Base-by-base conservation (phyloP, 2,888 invertebrate species). In the Idaea dimidiata region DNA sequence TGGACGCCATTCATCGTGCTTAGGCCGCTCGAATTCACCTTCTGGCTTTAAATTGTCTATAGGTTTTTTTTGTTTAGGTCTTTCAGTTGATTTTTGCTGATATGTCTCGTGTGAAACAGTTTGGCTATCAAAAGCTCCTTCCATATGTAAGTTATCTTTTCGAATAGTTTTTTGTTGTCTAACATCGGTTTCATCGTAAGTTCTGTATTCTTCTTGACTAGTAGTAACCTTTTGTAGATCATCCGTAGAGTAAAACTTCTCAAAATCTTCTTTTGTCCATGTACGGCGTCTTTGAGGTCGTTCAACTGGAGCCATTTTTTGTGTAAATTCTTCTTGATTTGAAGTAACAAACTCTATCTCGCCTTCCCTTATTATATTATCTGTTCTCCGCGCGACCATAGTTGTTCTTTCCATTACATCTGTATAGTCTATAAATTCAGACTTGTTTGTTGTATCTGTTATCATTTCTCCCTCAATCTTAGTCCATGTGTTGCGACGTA, bases 401-500 rank as follows among this genome's bases (percentile, higher is more conserved):
- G 94, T 94, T 24, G 94, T 94, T 69, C 94, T 93, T 81, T 95
- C 94, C 4, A 93, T 90, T 57, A 82, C 86, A 63, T 91, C 88
- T 16, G 94, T 94, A 75, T 94, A 94, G 81, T 95, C 95, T 63
- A 95, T 88, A 75, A 93, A 96, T 84, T 96, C 95, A 0, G 94
- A 93, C 80, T 94, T 92, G 60, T 89, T 93, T 17, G 96, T 96
- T 5, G 96, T 96, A 73, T 95, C 95, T 56, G 94, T 94, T 57
- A 85, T 93, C 84, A 96, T 94, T 62, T 96, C 96, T 33, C 96
- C 96, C 86, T 96, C 96, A 57, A 96, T 88, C 83, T 96, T 96
- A 0, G 96, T 96, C 93, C 95, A 96, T 0, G 96, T 96, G 76
- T 96, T 96, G 61, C 96, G 93, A 72, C 96, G 91, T 59, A 95